These are phyloP conservation scores for Nemurella pictetii DNA, from an alignment of 2,888 invertebrate genomes.

Conservation along the genomic window DNA sequence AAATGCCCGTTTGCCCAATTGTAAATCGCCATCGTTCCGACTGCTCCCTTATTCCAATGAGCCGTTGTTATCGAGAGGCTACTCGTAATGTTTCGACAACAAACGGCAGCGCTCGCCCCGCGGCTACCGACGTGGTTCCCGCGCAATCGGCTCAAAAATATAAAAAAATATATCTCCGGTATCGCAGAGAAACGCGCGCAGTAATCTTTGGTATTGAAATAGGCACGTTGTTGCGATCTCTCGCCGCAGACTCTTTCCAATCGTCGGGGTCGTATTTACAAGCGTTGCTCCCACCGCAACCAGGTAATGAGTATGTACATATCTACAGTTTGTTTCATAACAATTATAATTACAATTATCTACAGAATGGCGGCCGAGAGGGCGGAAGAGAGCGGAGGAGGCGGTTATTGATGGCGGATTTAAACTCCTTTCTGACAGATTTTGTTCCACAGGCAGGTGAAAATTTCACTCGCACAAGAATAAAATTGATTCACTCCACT, in stretches of 20 bases:
- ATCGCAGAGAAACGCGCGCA: not conserved
- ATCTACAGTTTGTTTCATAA: not conserved
- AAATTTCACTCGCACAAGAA: no score
- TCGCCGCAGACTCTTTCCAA: slow-evolving; percentile 6
- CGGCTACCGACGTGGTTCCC: not conserved
- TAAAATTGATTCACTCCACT: no score
- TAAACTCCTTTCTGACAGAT: no score
- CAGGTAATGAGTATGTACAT: not conserved
- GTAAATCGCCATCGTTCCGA: not conserved
- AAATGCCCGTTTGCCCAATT: not conserved
- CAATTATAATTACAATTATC: not conserved
- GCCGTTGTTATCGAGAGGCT: not conserved
- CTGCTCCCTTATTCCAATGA: not conserved
- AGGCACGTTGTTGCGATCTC: slow-evolving; percentile 1
- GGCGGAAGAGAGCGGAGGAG: not conserved
- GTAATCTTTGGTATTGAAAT: slow-evolving; percentile 10
- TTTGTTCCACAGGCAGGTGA: no score
- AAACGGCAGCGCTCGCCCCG: not conserved
- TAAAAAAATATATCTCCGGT: not conserved
- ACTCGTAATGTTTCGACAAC: not conserved
- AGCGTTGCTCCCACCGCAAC: not conserved
- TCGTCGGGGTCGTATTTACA: not conserved
- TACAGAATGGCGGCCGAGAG: not conserved
- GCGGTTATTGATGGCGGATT: not conserved
- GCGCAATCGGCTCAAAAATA: slow-evolving; percentile 2